Conservation (phyloP, 2,797 vertebrate species). For the Apodemus agrarius region DNA sequence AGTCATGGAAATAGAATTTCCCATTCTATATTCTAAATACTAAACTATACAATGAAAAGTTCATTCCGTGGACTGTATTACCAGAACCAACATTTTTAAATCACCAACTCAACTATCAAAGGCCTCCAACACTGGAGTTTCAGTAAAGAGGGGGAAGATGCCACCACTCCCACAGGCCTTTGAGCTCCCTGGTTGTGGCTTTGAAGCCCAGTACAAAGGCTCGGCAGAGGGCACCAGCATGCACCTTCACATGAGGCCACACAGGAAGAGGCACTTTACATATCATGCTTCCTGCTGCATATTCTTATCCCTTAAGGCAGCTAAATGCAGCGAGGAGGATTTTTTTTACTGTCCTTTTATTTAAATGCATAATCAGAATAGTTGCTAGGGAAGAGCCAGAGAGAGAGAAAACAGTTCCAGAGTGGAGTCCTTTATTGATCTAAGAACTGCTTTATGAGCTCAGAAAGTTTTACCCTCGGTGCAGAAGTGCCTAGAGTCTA, state of each 20-base stretch:
- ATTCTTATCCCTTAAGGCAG: slow-evolving; percentile 70
- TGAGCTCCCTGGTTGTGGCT: slow-evolving; percentile 63
- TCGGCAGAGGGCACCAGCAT: not conserved
- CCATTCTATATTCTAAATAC: slow-evolving; percentile 37
- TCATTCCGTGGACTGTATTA: slow-evolving; percentile 57
- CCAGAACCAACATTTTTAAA: slow-evolving; percentile 73
- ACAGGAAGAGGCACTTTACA: slow-evolving; percentile 66
- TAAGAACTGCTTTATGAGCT: slow-evolving; percentile 65
- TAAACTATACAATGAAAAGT: slow-evolving; percentile 46
- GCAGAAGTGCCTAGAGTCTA: slow-evolving; percentile 54
- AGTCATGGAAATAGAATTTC: not conserved
- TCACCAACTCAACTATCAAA: slow-evolving; percentile 76
- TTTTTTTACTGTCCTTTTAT: slow-evolving; percentile 68
- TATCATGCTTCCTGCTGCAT: slow-evolving; percentile 58
- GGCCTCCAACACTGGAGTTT: slow-evolving; percentile 58
- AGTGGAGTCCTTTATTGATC: slow-evolving; percentile 72
- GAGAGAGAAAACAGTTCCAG: slow-evolving; percentile 51
- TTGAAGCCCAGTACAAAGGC: slow-evolving; percentile 81
- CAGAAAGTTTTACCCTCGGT: slow-evolving; percentile 60
- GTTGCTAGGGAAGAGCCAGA: slow-evolving; percentile 61
- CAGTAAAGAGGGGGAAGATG: slow-evolving; percentile 68
- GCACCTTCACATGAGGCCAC: slow-evolving; percentile 56
- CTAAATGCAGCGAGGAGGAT: slow-evolving; percentile 42
- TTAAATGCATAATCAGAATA: slow-evolving; percentile 77
- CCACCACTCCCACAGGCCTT: slow-evolving; percentile 72